Base-by-base conservation (phyloP, 2,888 invertebrate species). In the Oegoconia quadripuncta region DNA sequence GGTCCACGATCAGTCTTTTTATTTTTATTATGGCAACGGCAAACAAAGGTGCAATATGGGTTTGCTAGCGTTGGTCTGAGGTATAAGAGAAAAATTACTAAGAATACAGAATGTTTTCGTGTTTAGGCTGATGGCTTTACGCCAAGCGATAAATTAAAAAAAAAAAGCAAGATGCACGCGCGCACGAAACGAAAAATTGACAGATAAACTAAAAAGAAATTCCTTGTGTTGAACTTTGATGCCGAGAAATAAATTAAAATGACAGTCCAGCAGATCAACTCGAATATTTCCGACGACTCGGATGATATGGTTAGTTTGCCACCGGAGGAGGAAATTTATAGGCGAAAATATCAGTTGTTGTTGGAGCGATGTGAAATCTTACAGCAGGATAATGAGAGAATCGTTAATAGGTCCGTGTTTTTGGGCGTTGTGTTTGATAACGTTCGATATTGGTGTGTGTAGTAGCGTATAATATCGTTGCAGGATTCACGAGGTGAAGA, bases 381-480 rank as follows among this genome's bases (percentile, higher is more conserved):
- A 52, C 93, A 93, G 66, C 92, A 93, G 89, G 92, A 93, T 65
- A 94, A 93, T 73, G 93, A 93, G 70, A 89, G 93, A 74, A 83
- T 93, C 50, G 91, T 93, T 41, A 89, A 89, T 77, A 89, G 90
- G 90, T 90, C 67, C 59, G 74, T 70, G 57, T 67, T 65, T 55
- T 47, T 32, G 29, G n/a, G 42, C 43, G 49, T 51, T 52, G 53
- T 50, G 40, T 37, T 42, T 42, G 45, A 54, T 15, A 37, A 52
- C 47, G 43, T 57, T 34, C 25, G 46, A 48, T 46, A 46, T 40
- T 41, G 16, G 37, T 39, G 42, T 32, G 36, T 55, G 37, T 57
- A 47, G 46, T 55, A 54, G 37, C 37, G 41, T 27, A 48, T 36
- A 25, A 32, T 55, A 46, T 50, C 50, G 34, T 82, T 82, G 41